Conservation (phyloP, 2,888 invertebrate species). For the Drosophila kanekoi region DNA sequence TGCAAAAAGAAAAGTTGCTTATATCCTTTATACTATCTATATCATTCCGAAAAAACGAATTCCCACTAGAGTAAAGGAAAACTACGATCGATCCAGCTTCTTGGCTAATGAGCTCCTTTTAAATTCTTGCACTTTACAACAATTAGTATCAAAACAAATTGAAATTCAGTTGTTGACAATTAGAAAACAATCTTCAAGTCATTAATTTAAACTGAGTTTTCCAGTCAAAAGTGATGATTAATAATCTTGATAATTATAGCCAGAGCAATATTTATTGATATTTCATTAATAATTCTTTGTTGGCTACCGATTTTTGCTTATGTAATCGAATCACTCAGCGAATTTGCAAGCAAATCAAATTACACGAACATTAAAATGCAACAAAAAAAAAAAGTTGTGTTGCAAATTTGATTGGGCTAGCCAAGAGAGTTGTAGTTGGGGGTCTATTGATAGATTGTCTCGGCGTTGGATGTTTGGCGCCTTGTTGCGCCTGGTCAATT, state of each 20-base stretch:
- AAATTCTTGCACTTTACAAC: too few species aligned
- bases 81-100: too few species aligned
- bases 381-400: conserved; percentile 26
- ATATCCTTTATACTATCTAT: too few species aligned
- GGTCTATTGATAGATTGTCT: conserved; percentile 62
- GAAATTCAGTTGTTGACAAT: too few species aligned
- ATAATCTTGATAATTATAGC: conserved; percentile 10
- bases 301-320: conserved; percentile 35
- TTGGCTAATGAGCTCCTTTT: too few species aligned
- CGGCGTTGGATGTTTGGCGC: conserved; percentile 52
- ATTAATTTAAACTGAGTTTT: conserved; percentile 1
- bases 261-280: conserved; percentile 27
- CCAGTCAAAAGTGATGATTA: conserved; percentile 9
- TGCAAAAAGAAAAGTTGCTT: too few species aligned
- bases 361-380: conserved; percentile 53
- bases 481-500: conserved; percentile 64
- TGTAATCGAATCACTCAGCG: conserved; percentile 67
- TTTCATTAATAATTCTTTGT: conserved; percentile 25
- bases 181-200: background rate
- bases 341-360: conserved; percentile 71
- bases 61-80: too few species aligned
- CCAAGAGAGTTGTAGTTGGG: conserved; percentile 18
- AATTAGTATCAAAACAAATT: too few species aligned
- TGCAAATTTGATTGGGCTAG: conserved; percentile 43
- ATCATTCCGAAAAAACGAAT: too few species aligned